Base-by-base conservation (phyloP, 2,888 invertebrate species). In the Cephus rjabovi region DNA sequence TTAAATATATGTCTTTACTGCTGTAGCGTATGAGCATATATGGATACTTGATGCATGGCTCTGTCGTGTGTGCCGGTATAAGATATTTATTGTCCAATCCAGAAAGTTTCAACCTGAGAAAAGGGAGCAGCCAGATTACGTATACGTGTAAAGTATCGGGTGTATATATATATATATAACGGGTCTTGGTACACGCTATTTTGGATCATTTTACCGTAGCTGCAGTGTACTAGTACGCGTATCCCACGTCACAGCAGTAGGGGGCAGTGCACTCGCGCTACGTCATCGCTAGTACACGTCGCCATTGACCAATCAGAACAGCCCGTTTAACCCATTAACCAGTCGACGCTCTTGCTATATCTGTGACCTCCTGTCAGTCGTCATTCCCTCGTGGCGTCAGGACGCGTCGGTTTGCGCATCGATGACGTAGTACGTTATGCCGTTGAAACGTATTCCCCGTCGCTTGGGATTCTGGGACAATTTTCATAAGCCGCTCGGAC, bases 221-320 rank as follows among this genome's bases (percentile, higher is more conserved):
- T 71, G 71, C 71, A 71, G 71, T 34, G 71, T 71, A 34, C 71
- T 31, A 30, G 74, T 34, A 34, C 34, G 84, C 84, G 85, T 85
- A 83, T 83, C 83, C 81, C 83, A 82, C 84, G 79, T 85, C 87
- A 89, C 90, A 89, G 89, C 88, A 89, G 87, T 85, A 56, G 56
- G 86, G 89, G 86, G 89, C 90, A 90, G 87, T 89, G 90, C 89
- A 89, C 90, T 87, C 83, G 74, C 84, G 80, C 35, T 31, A 74
- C 34, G 34, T 31, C 34, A 30, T 12, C 37, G 34, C 12, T 34
- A 34, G 34, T 30, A 85, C 79, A 83, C 84, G 87, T 86, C 90
- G 89, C 89, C 90, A 90, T 90, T 89, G 90, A 90, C 89, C 89
- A 89, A 89, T 90, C 87, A 86, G 89, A 88, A 83, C 84, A 85